phyloP scores from a whole-genome alignment of 2,113 vertebrate genomes.

The Syngnathoides biaculeatus region DNA sequence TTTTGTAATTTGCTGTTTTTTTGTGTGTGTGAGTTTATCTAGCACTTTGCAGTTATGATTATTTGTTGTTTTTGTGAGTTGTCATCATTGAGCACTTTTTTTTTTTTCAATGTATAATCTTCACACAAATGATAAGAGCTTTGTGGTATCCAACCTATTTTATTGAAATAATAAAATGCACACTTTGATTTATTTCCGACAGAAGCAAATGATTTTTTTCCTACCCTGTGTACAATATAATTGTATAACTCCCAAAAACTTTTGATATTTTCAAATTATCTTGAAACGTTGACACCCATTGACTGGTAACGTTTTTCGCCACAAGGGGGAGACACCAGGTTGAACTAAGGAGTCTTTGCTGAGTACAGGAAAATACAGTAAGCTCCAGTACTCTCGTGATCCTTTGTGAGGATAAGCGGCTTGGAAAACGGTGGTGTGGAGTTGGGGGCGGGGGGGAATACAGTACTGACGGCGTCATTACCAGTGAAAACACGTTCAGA shows the following conservation, averaged over 20 bases:
- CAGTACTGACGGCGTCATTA: background rate
- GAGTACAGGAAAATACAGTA: too few species aligned
- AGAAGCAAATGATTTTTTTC: background rate
- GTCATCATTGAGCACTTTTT: background rate
- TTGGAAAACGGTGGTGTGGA: too few species aligned
- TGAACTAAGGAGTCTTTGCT: background rate
- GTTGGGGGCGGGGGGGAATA: too few species aligned
- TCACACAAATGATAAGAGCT: background rate
- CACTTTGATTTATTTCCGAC: background rate
- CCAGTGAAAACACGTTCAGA: background rate
- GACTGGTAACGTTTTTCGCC: background rate
- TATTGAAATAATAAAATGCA: background rate
- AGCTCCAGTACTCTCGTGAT: too few species aligned
- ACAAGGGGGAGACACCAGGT: background rate
- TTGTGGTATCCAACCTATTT: background rate
- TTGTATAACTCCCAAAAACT: background rate
- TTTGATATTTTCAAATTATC: background rate
- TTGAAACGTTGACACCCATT: background rate
- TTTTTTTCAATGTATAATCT: background rate
- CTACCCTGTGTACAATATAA: background rate
- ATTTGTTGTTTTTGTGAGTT: slow-evolving; percentile 7
- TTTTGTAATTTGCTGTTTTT: background rate
- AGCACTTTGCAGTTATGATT: slow-evolving; percentile 21
- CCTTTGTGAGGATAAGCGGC: too few species aligned
- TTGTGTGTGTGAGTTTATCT: background rate